These are phyloP conservation scores for Catotricha subobsoleta DNA, from an alignment of 2,888 invertebrate genomes.

Conservation along the genomic window DNA sequence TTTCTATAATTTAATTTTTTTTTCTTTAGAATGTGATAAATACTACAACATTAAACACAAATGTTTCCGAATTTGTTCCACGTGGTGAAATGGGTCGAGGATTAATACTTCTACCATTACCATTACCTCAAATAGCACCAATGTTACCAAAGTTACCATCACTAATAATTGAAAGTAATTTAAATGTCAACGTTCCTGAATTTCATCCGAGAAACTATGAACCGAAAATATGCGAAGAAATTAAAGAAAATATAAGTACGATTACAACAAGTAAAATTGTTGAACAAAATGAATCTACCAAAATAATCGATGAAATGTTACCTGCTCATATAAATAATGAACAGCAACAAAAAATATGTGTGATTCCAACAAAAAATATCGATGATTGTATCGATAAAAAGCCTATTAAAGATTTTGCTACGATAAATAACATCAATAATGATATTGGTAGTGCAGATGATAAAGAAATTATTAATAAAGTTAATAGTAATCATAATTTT, in stretches of 20 bases:
- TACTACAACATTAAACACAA: constrained; percentile 10
- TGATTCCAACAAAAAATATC: too few relatives aligned
- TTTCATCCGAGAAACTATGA: constrained; percentile 12
- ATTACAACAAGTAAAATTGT: not conserved
- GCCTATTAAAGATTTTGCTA: too few relatives aligned
- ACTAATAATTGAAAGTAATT: constrained; percentile 3
- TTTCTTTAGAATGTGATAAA: not conserved
- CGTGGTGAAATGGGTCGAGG: constrained; percentile 1
- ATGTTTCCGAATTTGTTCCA: constrained; percentile 13
- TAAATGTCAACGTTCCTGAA: constrained; percentile 14
- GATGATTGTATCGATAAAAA: too few relatives aligned
- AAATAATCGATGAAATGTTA: too few relatives aligned
- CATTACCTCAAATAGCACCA: not conserved
- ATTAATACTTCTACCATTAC: not conserved
- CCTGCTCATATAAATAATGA: too few relatives aligned
- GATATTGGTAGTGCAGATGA: not conserved
- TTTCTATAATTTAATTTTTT: not conserved
- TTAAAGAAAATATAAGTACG: not conserved
- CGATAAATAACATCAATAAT: not conserved
- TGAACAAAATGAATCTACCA: not conserved
- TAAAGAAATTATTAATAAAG: constrained; percentile 1
- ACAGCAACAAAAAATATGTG: too few relatives aligned
- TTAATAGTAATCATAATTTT: constrained; percentile 3
- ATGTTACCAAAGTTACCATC: not conserved
- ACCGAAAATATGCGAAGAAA: not conserved